These are phyloP conservation scores for Amphilophus citrinellus DNA, from an alignment of 2,113 vertebrate genomes.

Conservation along the genomic window DNA sequence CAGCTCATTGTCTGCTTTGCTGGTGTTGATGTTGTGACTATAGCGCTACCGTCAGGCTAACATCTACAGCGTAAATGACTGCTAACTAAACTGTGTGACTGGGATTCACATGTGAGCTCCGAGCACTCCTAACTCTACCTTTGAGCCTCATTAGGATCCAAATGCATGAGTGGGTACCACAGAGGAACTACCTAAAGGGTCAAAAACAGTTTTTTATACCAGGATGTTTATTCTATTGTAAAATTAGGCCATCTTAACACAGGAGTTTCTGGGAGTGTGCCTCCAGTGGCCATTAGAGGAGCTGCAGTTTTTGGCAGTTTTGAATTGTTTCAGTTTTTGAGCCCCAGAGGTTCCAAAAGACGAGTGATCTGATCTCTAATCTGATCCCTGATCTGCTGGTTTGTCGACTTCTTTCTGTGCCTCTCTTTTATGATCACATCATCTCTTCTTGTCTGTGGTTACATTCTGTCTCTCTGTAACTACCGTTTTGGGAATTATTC, in stretches of 20 bases:
- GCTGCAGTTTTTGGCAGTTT: neutral
- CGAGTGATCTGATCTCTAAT: too few species aligned
- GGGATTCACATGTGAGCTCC: neutral
- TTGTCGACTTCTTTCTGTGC: too few species aligned
- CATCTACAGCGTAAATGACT: neutral
- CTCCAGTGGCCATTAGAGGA: neutral
- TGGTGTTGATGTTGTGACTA: neutral
- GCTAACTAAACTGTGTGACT: neutral
- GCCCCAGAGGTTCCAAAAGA: neutral
- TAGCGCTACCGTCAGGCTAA: too few species aligned
- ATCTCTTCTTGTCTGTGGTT: neutral
- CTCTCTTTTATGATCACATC: neutral
- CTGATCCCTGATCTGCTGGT: too few species aligned
- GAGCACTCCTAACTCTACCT: too few species aligned
- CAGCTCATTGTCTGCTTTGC: neutral
- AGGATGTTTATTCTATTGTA: neutral
- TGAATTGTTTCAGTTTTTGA: neutral
- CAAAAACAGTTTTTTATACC: too few species aligned
- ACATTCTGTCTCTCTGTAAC: neutral
- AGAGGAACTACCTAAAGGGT: too few species aligned
- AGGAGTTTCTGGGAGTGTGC: neutral
- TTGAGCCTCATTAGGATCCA: too few species aligned
- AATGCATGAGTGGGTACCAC: neutral
- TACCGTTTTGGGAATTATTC: neutral
- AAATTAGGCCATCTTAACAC: neutral